A percentile compares a stretch with the other conserved stretches of the same genome.
phyloP scores from a whole-genome alignment of 2,888 invertebrate species.

The Agrotis exclamationis region DNA sequence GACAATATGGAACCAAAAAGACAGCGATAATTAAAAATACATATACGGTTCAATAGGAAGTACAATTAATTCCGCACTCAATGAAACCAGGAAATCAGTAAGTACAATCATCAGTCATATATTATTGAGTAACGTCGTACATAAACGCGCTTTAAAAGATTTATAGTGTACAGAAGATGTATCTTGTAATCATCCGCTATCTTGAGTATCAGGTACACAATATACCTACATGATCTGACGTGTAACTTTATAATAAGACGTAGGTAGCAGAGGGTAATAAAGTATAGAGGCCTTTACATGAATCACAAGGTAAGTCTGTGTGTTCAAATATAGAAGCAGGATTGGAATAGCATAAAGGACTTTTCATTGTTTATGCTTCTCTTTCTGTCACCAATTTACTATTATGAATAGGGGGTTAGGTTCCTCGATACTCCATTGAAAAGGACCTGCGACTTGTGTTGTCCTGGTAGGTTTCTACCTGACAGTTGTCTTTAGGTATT shows the following conservation, averaged over 20 bases:
- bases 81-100: conserved; percentile 29
- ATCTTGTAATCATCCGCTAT: conserved; percentile 73
- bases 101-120: conserved; percentile 10
- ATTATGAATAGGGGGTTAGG: no score
- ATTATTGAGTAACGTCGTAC: conserved; percentile 18
- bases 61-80: conserved; percentile 14
- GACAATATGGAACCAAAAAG: not conserved
- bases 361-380: no score
- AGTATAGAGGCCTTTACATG: not conserved
- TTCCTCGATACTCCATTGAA: no score
- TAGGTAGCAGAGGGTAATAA: not conserved
- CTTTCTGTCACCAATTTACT: no score
- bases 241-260: conserved; percentile 69
- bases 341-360: not conserved
- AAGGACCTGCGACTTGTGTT: no score
- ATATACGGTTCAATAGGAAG: not conserved
- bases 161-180: conserved; percentile 27
- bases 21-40: not conserved
- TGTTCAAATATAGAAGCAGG: not conserved
- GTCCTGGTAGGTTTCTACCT: no score
- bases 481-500: no score
- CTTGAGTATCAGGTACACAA: conserved; percentile 68
- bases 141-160: conserved; percentile 13
- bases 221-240: conserved; percentile 63
- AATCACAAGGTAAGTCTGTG: not conserved